Evolutionary conservation across 2,113 vertebrate genomes (phyloP).

Genomic region (Elaphurus davidianus): DNA sequence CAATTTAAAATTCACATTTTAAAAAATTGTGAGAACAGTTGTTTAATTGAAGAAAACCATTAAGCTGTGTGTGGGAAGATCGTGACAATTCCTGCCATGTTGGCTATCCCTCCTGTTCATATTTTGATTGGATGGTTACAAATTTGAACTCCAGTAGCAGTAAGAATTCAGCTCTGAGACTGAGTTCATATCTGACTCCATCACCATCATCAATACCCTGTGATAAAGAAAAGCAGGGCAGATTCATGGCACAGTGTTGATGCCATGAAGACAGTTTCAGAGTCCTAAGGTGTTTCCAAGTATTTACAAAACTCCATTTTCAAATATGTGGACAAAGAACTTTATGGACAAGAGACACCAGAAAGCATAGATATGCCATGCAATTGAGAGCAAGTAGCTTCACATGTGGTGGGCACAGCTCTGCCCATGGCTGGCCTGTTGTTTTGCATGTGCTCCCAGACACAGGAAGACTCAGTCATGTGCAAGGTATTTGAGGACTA

Average conservation of each 20-base stretch:
- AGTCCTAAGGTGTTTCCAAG: not conserved
- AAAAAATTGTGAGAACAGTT: not conserved
- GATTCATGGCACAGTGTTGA: not conserved
- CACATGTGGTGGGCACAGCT: not conserved
- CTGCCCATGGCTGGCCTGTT: not conserved
- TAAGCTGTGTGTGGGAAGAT: not conserved
- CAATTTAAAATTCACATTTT: not conserved
- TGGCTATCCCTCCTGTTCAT: not conserved
- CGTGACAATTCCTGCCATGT: no score
- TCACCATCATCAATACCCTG: not conserved
- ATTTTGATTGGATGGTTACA: not conserved
- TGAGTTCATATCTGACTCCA: not conserved
- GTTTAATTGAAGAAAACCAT: not conserved
- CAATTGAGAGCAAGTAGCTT: not conserved
- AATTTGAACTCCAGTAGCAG: not conserved
- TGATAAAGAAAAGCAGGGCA: not conserved
- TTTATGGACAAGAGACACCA: not conserved
- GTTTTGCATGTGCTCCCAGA: not conserved
- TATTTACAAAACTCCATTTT: not conserved
- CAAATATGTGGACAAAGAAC: not conserved
- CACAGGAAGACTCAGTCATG: not conserved
- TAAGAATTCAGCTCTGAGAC: not conserved
- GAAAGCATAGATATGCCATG: not conserved
- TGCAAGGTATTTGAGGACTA: not conserved
- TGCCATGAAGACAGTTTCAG: not conserved